These are phyloP conservation scores for Paracentrotus lividus DNA, from an alignment of 53 echinoderm and acorn worm genomes.

Conservation along the genomic window DNA sequence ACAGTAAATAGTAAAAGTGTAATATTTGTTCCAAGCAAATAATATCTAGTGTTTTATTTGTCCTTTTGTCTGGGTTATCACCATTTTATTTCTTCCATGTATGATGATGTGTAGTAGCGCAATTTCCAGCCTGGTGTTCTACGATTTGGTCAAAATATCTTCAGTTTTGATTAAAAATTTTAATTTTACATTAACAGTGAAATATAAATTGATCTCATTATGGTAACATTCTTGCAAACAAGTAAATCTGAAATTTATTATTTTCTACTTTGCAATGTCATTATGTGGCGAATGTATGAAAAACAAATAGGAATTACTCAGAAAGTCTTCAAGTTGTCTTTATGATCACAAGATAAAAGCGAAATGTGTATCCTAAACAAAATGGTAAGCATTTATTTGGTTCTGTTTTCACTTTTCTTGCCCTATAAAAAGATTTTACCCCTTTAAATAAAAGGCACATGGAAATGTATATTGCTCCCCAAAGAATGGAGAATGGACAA, in stretches of 20 bases:
- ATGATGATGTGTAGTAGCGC: not conserved
- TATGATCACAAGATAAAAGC: not conserved
- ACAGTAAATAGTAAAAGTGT: constrained; percentile 38
- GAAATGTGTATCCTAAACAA: not conserved
- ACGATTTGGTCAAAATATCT: not conserved
- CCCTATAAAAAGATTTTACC: not conserved
- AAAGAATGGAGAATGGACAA: no score
- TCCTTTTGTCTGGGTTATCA: not conserved
- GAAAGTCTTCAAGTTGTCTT: not conserved
- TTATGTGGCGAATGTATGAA: not conserved
- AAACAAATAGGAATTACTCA: not conserved
- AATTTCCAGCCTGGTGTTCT: not conserved
- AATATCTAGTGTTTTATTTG: constrained; percentile 12
- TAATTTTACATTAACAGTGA: no score
- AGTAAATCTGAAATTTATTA: not conserved
- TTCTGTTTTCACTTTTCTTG: not conserved
- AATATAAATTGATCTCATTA: not conserved
- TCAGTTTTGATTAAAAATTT: not conserved
- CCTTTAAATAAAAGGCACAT: no score
- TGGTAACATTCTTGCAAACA: not conserved
- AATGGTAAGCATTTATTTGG: not conserved
- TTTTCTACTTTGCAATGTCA: not conserved
- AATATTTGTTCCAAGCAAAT: constrained; percentile 44
- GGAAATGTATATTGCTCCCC: no score
- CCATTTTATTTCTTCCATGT: not conserved